Conservation (phyloP, 2,797 vertebrate species). For the Zalophus californianus region DNA sequence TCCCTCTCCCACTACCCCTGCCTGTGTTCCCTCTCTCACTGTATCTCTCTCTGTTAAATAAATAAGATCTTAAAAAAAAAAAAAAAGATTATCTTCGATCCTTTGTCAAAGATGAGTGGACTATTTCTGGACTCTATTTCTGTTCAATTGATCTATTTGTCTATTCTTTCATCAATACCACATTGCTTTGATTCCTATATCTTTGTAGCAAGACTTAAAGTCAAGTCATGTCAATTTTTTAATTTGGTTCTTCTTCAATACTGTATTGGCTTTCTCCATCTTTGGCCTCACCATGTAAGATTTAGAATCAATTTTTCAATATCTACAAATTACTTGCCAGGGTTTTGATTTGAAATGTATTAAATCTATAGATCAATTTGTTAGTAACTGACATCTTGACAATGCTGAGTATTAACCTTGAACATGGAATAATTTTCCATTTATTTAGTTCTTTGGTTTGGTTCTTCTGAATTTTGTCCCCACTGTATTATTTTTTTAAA, state of each 20-base stretch:
- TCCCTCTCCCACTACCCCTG: no score
- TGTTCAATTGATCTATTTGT: not conserved
- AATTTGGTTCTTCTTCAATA: not conserved
- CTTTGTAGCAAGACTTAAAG: not conserved
- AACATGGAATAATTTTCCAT: not conserved
- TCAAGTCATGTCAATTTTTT: not conserved
- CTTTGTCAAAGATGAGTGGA: not conserved
- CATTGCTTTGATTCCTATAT: not conserved
- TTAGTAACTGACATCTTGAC: not conserved
- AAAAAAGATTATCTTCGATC: not conserved
- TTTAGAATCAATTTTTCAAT: not conserved
- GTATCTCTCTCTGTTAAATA: no score
- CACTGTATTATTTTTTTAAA: not conserved
- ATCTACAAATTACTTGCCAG: not conserved
- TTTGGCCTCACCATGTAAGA: not conserved
- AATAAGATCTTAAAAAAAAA: no score
- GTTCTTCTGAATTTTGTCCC: not conserved
- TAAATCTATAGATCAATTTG: not conserved
- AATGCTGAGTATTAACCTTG: not conserved
- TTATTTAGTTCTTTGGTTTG: not conserved
- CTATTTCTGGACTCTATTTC: not conserved
- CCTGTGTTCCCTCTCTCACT: no score
- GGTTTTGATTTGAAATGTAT: not conserved
- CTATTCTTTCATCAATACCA: not conserved
- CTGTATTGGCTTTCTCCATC: not conserved